Base-by-base conservation (phyloP, 2,888 invertebrate genomes). In the Amiota communis region DNA sequence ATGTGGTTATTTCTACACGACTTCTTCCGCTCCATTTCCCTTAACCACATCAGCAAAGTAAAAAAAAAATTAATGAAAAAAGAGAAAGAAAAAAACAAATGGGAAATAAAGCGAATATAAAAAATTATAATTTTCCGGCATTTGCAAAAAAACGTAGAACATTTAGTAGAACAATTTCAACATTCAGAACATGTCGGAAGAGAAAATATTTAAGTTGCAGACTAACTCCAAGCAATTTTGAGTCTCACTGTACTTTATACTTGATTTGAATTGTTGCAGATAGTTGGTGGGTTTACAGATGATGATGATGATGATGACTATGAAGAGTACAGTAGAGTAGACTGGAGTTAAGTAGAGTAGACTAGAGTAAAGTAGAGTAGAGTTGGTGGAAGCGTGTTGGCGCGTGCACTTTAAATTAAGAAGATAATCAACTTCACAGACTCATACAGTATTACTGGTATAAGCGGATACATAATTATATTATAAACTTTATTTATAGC, bases 1-100 rank as follows among this genome's bases (percentile, higher is more conserved):
- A 17, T 56, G 69, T 12, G 51, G 51, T 56, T 53, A 17, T 36
- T 69, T 69, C 23, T 53, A 71, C 49, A 77, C 71, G 75, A 75
- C 80, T 81, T 83, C 85, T 83, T 83, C 82, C 85, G 85, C 82
- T 83, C 82, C 82, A 83, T 85, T 84, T 83, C 84, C 84, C 82
- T 65, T 73, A 72, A 49, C 61, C 56, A 47, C 56, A 61, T 53
- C n/a, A 20, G 67, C 69, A 72, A 74, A 75, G 75, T 59, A 72
- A n/a, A 51, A 69, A 48, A 56, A 69, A 57, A 53, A 56, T 23
- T 23, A 23, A 23, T 48, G 59, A 59, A 65, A 49, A 47, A 47
- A 57, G 53, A 68, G 36, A 23, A 12, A 15, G n/a, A n/a, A 23
- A 12, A 67, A 68, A 13, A 49, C 48, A 13, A 70, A n/a, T 36